phyloP scores from a whole-genome alignment of 2,888 invertebrate species.

The Thyatira batis region DNA sequence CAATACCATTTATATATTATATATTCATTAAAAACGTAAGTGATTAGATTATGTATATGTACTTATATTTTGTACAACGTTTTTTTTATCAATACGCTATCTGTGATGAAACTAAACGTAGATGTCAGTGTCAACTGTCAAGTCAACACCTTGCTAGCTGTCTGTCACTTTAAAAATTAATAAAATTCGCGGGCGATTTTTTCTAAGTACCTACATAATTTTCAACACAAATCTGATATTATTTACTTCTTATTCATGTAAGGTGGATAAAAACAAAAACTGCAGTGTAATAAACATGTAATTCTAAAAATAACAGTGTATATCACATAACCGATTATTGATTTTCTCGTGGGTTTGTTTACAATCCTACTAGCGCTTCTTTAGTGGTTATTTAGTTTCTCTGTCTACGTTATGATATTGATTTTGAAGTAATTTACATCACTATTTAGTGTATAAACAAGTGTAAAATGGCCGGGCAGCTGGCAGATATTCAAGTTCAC shows the following conservation, averaged over 20 bases:
- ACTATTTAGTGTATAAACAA: neutral
- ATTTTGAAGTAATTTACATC: neutral
- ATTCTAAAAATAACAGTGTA: too few relatives aligned
- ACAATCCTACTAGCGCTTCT: too few relatives aligned
- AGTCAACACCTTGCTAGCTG: neutral
- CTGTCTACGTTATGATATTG: neutral
- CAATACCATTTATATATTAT: too few relatives aligned
- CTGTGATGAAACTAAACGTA: too few relatives aligned
- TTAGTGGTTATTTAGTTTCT: neutral
- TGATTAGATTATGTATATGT: too few relatives aligned
- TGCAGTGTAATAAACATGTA: neutral
- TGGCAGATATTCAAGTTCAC: constrained; percentile 66
- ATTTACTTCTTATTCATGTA: neutral
- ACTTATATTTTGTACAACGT: too few relatives aligned
- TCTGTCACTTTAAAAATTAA: neutral
- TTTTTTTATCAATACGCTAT: too few relatives aligned
- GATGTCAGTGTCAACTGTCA: too few relatives aligned
- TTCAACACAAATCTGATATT: neutral
- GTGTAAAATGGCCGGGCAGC: constrained; percentile 56
- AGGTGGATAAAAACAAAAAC: neutral
- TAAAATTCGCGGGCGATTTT: neutral
- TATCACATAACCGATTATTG: neutral
- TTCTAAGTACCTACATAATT: neutral
- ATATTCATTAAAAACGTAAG: too few relatives aligned
- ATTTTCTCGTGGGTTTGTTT: neutral